Conservation (phyloP, 2,113 vertebrate species). For the Gobiocypris rarus region DNA sequence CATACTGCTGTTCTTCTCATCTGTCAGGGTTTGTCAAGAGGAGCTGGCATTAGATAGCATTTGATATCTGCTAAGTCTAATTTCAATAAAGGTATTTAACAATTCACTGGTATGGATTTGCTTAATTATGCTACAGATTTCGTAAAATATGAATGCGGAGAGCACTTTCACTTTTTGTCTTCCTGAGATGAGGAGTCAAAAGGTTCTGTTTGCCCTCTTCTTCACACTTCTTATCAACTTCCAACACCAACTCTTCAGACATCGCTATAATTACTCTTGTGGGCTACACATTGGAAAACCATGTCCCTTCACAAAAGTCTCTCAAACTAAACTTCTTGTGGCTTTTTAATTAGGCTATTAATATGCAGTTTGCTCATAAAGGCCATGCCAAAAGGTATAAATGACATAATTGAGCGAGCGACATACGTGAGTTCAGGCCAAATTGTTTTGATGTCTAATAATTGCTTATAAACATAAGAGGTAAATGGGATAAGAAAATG, state of each 20-base stretch:
- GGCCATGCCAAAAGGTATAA: constrained; percentile 49
- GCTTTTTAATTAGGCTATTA: constrained; percentile 63
- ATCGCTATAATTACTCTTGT: constrained; percentile 51
- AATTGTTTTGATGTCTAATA: constrained; percentile 59
- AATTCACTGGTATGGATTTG: constrained; percentile 1
- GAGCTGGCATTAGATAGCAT: constrained; percentile 23
- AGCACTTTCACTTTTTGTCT: constrained; percentile 32
- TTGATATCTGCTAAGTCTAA: constrained; percentile 1
- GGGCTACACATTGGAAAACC: constrained; percentile 46
- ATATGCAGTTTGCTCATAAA: constrained; percentile 59
- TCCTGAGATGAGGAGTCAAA: constrained; percentile 36
- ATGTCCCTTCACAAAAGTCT: constrained; percentile 47
- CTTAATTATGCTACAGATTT: constrained; percentile 3
- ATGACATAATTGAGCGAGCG: constrained; percentile 53
- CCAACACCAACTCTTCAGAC: constrained; percentile 36
- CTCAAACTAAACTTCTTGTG: constrained; percentile 47
- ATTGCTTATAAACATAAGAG: constrained; percentile 63
- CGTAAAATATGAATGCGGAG: constrained; percentile 22
- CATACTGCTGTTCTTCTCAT: not conserved
- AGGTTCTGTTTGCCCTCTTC: constrained; percentile 31
- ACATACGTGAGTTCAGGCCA: not conserved
- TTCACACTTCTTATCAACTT: constrained; percentile 45
- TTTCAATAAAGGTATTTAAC: not conserved
- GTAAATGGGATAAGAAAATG: constrained; percentile 28
- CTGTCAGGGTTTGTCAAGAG: constrained; percentile 7